Evolutionary conservation across 2,113 vertebrate genomes (phyloP), one percentile per base, ranked within the genome.

Genomic region (Henicopernis longicauda): DNA sequence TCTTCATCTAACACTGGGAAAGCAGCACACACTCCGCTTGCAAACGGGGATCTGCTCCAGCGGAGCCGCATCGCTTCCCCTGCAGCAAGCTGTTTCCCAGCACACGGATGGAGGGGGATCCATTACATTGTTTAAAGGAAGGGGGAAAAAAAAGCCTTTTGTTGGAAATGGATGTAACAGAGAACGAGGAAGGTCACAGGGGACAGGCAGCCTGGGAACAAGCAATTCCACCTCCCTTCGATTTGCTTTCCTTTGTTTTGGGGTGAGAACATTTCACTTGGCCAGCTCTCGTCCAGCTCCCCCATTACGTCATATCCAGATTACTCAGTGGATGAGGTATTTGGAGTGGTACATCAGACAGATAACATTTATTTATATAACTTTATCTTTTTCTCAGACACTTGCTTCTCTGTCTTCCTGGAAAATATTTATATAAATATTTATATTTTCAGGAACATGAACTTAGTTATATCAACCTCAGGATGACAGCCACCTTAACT

Each of bases 191-290:
- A 95, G 73, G 82, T 95, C 89, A 84, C 23, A 13, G 31, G 76
- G 86, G 71, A 52, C 61, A 47, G 18, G 42, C 82, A 91, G 93
- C 91, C 82, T 97, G 93, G 83, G 88, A 97, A 93, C 47, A 1
- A 44, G 67, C 16, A 54, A 63, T 86, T 90, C 74, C 12, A 63
- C 34, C 55, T 83, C 55, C 66, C 49, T 91, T 82, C 55, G 36
- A 58, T 70, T 65, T 57, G 22, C 54, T 91, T 63, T 66, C 84
- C 87, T 87, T 89, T 91, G 91, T 92, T 89, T 79, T 15, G 6
- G 80, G 65, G 59, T 93, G 94, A 96, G 92, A 96, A 96, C 67
- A 14, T 27, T 74, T 65, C 70, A 36, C 50, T 87, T 54, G 58
- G 63, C 65, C 23, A 0, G 44, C 69, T 73, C 85, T 59, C 10